Base-by-base conservation (phyloP, 2,888 invertebrate genomes). In the Apocheima hispidaria region DNA sequence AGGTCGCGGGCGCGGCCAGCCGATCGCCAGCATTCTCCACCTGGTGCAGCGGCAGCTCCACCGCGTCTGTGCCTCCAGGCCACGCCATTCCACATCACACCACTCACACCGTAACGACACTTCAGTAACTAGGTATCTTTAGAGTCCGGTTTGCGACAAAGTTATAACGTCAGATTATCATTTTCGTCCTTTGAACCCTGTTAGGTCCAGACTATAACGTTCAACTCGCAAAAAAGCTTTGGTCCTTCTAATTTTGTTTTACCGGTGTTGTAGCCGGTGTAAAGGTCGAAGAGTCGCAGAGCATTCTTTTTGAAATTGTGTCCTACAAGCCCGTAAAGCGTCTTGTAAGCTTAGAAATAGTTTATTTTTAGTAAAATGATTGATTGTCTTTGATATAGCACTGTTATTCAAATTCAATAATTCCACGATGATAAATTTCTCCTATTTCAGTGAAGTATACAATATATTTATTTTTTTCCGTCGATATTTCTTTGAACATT, bases 41-140 rank as follows among this genome's bases (percentile, higher is more conserved):
- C 54, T 70, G 75, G 40, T 84, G 87, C 68, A 87, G 71, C 14
- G 89, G 81, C 70, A 92, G 78, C 62, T 90, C 90, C 73, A 88
- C 89, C 10, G 81, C 78, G 40, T 86, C 90, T 63, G 83, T 79
- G 65, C 88, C 90, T 16, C 87, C 91, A 7, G 92, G 92, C 92
- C 92, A 92, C 78, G 92, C 92, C 92, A 92, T 49, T 60, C 65
- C 41, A 68, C 85, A 77, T 80, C 76, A 77, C 80, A 74, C 56
- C 60, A n/a, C 52, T 63, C 63, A 65, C 49, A 43, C 40, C n/a
- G 14, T 23, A 3, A 20, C 10, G 4, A 36, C 18, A 41, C 43
- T 21, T 38, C 3, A 23, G 6, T 2, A 10, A 46, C 46, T n/a
- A 18, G n/a, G n/a, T n/a, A n/a, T 2, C 30, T 30, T 20, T 30